Evolutionary conservation across 2,797 vertebrate species (phyloP).

Genomic region (Synanceia verrucosa): DNA sequence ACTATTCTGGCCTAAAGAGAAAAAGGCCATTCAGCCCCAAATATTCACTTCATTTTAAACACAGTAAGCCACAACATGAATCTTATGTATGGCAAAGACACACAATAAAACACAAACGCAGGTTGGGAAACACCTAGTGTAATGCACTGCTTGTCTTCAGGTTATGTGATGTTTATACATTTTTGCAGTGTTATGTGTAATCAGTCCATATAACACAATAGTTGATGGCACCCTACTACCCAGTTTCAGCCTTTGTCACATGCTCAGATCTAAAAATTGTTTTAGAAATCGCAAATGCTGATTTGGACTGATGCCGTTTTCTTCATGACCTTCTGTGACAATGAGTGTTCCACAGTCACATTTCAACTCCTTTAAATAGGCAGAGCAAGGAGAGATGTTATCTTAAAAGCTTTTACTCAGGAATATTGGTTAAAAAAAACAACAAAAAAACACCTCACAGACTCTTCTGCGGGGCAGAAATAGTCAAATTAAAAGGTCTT

Average conservation of each 20-base stretch:
- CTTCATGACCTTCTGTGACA: slow-evolving; percentile 32
- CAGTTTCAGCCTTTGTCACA: not conserved
- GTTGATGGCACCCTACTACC: slow-evolving; percentile 27
- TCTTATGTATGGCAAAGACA: not conserved
- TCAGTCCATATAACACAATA: slow-evolving; percentile 16
- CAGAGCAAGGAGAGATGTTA: not conserved
- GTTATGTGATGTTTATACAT: not conserved
- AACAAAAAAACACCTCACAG: not conserved
- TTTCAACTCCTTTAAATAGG: not conserved
- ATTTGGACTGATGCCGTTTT: slow-evolving; percentile 50
- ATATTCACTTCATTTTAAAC: slow-evolving; percentile 41
- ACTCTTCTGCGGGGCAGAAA: not conserved
- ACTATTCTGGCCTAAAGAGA: slow-evolving; percentile 90
- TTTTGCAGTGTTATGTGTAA: not conserved
- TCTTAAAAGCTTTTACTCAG: not conserved
- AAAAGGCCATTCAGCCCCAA: slow-evolving; percentile 44
- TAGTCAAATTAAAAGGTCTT: not conserved
- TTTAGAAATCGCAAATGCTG: slow-evolving; percentile 28
- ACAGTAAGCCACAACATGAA: slow-evolving; percentile 5
- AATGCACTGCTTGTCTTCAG: not conserved
- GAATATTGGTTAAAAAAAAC: not conserved
- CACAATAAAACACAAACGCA: slow-evolving; percentile 20
- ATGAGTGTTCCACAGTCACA: not conserved
- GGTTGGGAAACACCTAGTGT: not conserved
- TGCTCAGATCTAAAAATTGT: not conserved